Conservation (phyloP, 2,113 vertebrate species). For the Aspiorhynchus laticeps region DNA sequence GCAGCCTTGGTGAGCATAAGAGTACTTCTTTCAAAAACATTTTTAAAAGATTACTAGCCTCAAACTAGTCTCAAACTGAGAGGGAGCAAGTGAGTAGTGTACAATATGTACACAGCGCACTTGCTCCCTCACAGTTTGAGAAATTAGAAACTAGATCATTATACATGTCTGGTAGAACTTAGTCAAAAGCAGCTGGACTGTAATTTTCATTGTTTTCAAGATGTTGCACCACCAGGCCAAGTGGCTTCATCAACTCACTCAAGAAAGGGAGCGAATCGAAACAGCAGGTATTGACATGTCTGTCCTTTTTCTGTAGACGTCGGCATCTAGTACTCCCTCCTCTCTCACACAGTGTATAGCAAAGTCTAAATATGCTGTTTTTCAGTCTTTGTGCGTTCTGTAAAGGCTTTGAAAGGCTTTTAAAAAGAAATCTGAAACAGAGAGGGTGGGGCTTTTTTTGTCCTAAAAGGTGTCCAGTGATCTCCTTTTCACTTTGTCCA, state of each 20-base stretch:
- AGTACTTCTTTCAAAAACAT: not conserved
- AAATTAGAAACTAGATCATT: not conserved
- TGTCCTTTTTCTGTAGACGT: not conserved
- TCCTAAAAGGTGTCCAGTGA: not conserved
- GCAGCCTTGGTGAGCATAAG: not conserved
- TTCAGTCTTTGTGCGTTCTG: not conserved
- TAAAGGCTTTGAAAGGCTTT: not conserved
- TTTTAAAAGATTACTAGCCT: not conserved
- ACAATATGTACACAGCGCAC: not conserved
- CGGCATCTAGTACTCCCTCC: not conserved
- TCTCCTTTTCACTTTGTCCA: not conserved
- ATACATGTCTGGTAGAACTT: not conserved
- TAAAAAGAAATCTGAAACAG: not conserved
- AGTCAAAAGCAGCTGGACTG: not conserved
- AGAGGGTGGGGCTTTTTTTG: not conserved
- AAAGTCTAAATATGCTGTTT: not conserved
- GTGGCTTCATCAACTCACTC: slow-evolving; percentile 3
- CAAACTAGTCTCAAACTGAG: too few species aligned
- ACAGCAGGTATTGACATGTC: not conserved
- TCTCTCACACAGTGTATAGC: not conserved
- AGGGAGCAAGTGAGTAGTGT: not conserved
- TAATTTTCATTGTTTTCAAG: not conserved
- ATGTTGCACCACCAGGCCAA: not conserved
- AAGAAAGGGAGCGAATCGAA: not conserved
- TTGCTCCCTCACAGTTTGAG: not conserved